A percentile compares a stretch with the other conserved stretches of the same genome.
Evolutionary conservation across 2,113 vertebrate genomes (phyloP).

Genomic region (Callithrix jacchus): DNA sequence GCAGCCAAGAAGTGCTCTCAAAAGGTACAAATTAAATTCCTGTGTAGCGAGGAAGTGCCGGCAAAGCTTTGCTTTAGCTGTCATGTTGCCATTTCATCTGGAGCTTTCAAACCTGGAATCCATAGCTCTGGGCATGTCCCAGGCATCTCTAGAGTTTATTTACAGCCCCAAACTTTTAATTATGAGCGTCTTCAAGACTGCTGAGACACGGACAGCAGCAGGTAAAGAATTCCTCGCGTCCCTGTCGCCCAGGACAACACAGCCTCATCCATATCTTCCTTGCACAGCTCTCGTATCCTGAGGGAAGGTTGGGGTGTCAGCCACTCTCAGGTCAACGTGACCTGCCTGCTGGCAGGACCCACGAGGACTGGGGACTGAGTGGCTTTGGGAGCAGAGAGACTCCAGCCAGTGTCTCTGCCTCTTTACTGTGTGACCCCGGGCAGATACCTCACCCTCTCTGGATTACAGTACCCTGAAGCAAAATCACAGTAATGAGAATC

Average conservation of each 20-base stretch:
- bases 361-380: fast-evolving
- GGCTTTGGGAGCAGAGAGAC: background rate
- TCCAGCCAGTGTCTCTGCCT: fast-evolving
- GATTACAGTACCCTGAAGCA: background rate
- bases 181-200: background rate
- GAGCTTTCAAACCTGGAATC: background rate
- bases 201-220: fast-evolving
- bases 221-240: fast-evolving
- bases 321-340: background rate
- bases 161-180: background rate
- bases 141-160: background rate
- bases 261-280: fast-evolving
- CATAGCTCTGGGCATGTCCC: fast-evolving
- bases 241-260: fast-evolving
- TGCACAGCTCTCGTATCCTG: fast-evolving
- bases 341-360: background rate
- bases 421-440: background rate
- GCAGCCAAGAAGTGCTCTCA: background rate
- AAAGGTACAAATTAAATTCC: background rate
- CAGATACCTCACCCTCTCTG: background rate
- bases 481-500: fast-evolving
- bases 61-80: background rate
- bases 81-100: fast-evolving
- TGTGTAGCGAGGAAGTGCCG: fast-evolving
- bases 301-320: background rate